Conservation (phyloP, 92 coral and sea anemone genomes). For the Plumapathes pennacea region DNA sequence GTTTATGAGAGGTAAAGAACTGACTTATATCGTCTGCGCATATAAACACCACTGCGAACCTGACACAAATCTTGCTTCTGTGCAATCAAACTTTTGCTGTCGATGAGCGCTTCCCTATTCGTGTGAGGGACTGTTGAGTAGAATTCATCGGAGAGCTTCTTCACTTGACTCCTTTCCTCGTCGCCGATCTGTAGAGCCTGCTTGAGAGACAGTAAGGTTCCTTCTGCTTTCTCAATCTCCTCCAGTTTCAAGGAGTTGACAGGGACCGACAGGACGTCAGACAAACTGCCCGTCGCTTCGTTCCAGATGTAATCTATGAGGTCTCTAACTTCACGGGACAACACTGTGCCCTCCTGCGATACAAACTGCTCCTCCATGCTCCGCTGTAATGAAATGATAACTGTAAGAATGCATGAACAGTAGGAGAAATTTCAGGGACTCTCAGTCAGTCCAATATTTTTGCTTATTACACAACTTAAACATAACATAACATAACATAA, state of each 20-base stretch:
- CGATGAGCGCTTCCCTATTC: conserved; percentile 20
- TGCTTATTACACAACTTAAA: too few species aligned
- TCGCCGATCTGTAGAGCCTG: conserved; percentile 29
- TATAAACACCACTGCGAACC: conserved; percentile 46
- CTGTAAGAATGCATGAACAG: too few species aligned
- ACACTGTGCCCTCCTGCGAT: conserved; percentile 46
- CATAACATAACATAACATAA: too few species aligned
- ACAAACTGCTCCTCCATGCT: too few species aligned
- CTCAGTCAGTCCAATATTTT: too few species aligned
- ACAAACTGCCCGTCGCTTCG: conserved; percentile 82
- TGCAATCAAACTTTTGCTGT: conserved; percentile 62
- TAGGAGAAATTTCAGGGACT: too few species aligned
- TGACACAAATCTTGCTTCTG: conserved; percentile 93
- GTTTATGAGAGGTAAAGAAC: too few species aligned
- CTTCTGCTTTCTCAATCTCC: conserved; percentile 91
- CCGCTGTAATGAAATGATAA: too few species aligned
- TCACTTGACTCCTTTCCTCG: conserved; percentile 7
- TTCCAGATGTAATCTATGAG: conserved; percentile 85
- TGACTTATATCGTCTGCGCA: too few species aligned
- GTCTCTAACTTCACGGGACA: conserved; percentile 60
- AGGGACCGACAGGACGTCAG: conserved; percentile 60
- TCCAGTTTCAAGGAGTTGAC: conserved; percentile 70
- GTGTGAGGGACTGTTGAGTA: conserved; percentile 74
- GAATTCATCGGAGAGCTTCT: conserved; percentile 72
- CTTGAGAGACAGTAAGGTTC: conserved; percentile 60